A percentile compares a stretch with the other conserved stretches of the same genome.
Evolutionary conservation across 2,797 vertebrate species (phyloP).

Genomic region (Podargus strigoides): DNA sequence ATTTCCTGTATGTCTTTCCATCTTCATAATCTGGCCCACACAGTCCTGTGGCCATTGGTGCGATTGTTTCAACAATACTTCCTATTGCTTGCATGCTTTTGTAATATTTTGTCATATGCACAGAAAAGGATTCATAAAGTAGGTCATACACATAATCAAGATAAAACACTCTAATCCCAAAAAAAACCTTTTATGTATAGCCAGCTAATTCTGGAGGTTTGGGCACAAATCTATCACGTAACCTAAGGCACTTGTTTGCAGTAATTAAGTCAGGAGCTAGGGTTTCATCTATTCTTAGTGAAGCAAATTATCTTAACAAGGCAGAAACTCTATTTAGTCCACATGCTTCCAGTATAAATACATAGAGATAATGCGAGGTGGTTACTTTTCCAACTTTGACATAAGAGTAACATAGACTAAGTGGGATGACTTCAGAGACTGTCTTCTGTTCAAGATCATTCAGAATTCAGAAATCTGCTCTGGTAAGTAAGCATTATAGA

Average conservation of each 20-base stretch:
- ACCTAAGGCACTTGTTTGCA: neutral
- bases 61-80: neutral
- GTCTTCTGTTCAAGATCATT: neutral
- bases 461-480: neutral
- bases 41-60: neutral
- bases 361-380: neutral
- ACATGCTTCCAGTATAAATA: neutral
- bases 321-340: neutral
- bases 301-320: neutral
- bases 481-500: neutral
- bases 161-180: neutral
- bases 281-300: neutral
- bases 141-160: neutral
- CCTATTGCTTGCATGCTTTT: neutral
- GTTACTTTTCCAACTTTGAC: neutral
- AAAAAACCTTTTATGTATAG: neutral
- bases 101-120: neutral
- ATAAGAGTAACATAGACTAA: neutral
- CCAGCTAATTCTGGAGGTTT: neutral
- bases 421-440: neutral
- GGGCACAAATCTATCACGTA: neutral
- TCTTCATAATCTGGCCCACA: neutral
- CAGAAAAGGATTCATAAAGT: neutral
- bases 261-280: neutral
- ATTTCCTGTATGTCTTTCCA: accelerated